Evolutionary conservation across 2,888 invertebrate genomes (phyloP), one percentile per base, ranked within the genome.

Genomic region (Epiblema foenella): DNA sequence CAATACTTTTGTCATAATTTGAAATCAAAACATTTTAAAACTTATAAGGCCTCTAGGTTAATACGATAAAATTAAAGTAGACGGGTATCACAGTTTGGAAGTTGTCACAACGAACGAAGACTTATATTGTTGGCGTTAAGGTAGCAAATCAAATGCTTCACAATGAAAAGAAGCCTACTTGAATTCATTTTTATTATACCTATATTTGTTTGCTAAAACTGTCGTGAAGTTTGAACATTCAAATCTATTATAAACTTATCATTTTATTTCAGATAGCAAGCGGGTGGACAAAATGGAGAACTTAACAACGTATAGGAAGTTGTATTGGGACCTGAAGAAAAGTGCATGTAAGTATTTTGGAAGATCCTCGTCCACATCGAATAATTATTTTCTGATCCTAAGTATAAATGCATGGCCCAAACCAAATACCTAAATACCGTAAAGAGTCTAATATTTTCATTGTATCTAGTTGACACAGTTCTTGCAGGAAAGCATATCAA

Each of bases 321-420:
- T 42, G 0, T 62, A n/a, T 12, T 46, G 60, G 60, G 60, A 62
- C 10, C 12, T 62, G 7, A 62, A 46, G 46, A 62, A 62, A 11
- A 46, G 60, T n/a, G 46, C 60, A 29, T 62, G 60, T 62, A 49
- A 62, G 60, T 49, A 37, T 57, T 2, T 37, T 9, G 7, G 5
- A 56, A 29, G 33, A 24, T 24, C 24, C 24, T 24, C 1, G 1
- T 24, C 24, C 9, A 7, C 33, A 33, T 33, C 33, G 8, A 33
- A 33, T 33, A 24, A 24, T 24, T 24, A 5, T 33, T 33, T 33
- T 33, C 29, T 29, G 2, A n/a, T n/a, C n/a, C n/a, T n/a, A n/a
- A n/a, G n/a, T n/a, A n/a, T n/a, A n/a, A n/a, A n/a, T n/a, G n/a
- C n/a, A n/a, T n/a, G n/a, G n/a, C n/a, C n/a, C n/a, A n/a, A n/a